These are phyloP conservation scores for Todiramphus saurophagus DNA, from an alignment of 2,113 vertebrate genomes.

Conservation along the genomic window DNA sequence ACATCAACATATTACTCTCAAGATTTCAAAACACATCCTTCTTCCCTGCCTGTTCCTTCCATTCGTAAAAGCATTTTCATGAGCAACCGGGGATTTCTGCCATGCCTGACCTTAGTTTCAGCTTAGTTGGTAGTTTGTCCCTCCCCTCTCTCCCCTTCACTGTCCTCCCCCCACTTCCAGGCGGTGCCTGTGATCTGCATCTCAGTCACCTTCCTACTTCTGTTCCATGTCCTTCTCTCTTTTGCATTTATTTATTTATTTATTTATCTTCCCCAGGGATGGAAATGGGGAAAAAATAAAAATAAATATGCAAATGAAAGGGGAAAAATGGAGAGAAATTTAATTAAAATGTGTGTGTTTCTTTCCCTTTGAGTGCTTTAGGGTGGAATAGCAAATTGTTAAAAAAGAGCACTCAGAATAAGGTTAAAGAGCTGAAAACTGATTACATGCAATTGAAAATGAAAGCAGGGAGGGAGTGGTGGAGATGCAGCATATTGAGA, in stretches of 20 bases:
- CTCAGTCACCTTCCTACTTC: slow-evolving; percentile 35
- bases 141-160: neutral
- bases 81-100: neutral
- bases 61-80: neutral
- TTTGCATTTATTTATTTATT: slow-evolving; percentile 46
- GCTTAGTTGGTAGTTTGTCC: neutral
- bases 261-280: slow-evolving; percentile 17
- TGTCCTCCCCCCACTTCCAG: neutral
- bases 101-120: neutral
- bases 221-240: slow-evolving; percentile 35
- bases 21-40: neutral
- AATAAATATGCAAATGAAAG: slow-evolving; percentile 65
- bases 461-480: slow-evolving; percentile 45
- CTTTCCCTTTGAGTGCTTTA: slow-evolving; percentile 64
- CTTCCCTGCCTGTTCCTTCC: neutral
- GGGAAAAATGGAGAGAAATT: slow-evolving; percentile 48
- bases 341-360: slow-evolving; percentile 74
- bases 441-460: slow-evolving; percentile 69
- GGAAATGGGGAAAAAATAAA: slow-evolving; percentile 30
- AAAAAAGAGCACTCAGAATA: slow-evolving; percentile 63
- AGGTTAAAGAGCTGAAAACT: slow-evolving; percentile 70
- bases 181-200: neutral
- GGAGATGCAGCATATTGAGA: neutral
- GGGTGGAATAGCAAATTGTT: slow-evolving; percentile 70
- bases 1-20: neutral